Base-by-base conservation (phyloP, 1,140 invertebrate species). In the Portunus trituberculatus region DNA sequence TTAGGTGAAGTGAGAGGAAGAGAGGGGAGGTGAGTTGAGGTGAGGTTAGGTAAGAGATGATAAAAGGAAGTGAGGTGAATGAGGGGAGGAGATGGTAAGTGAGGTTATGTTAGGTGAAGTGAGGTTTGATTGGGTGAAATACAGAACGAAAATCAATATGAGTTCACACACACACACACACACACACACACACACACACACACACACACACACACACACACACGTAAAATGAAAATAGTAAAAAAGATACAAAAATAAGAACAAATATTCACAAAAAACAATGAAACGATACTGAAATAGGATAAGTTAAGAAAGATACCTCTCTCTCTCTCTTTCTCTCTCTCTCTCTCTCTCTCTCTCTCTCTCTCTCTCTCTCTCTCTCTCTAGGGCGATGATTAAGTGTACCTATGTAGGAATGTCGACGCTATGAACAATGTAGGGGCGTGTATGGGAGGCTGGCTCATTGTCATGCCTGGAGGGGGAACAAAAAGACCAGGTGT, bases 281-380 rank as follows among this genome's bases (percentile, higher is more conserved):
- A 39, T 39, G 39, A 39, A 2, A 39, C n/a, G 39, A 2, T 39
- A 39, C 39, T 39, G 39, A 39, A 39, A 2, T 39, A 39, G 39
- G 6, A 6, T 39, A 39, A 39, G 6, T 39, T 39, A 39, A 39
- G 6, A 2, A 39, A 39, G 39, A 6, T 39, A 39, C 39, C 39
- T 6, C 39, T 39, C 39, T 20, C 67, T 76, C 67, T 76, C 67
- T 76, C 67, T 76, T 25, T 76, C 67, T 76, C 67, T 76, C 67
- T 76, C n/a, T 76, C n/a, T 76, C n/a, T n/a, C 67, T 76, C n/a
- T n/a, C 67, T 76, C n/a, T 76, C 52, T 59, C 67, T 76, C 20
- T 76, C 67, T n/a, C 67, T 76, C 67, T 76, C 67, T 25, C 67
- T 76, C 67, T 76, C 67, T 76, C n/a, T 76, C 67, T 76, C n/a